Evolutionary conservation across 2,888 invertebrate species (phyloP).

Genomic region (Phyllotreta striolata): DNA sequence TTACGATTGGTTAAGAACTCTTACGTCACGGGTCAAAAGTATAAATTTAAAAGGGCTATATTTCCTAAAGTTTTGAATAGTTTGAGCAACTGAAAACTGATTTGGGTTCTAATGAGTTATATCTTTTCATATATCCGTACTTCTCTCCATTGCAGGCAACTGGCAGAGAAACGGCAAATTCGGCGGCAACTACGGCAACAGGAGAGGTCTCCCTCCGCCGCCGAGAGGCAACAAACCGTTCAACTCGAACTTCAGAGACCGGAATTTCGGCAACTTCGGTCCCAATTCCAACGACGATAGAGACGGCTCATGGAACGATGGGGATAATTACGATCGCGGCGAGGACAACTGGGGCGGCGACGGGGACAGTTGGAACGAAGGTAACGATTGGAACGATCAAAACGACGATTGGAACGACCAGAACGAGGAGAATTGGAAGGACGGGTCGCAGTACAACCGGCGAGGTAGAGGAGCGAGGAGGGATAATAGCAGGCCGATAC

Average conservation of each 20-base stretch:
- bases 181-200: slow-evolving; percentile 40
- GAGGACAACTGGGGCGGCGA: slow-evolving; percentile 25
- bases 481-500: slow-evolving; percentile 9
- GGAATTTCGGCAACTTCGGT: slow-evolving; percentile 24
- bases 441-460: slow-evolving; percentile 15
- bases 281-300: slow-evolving; percentile 5
- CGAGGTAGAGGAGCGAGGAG: slow-evolving; percentile 23
- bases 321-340: slow-evolving; percentile 22
- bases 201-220: slow-evolving; percentile 30
- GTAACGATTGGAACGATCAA: slow-evolving; percentile 24
- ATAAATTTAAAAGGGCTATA: too few relatives aligned
- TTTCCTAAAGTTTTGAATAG: too few relatives aligned
- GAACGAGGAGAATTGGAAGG: slow-evolving; percentile 26
- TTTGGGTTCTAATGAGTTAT: too few relatives aligned
- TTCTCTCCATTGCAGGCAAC: too few relatives aligned
- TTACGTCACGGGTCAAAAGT: too few relatives aligned
- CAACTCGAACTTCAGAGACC: slow-evolving; percentile 32
- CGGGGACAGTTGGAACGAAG: slow-evolving; percentile 12
- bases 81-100: too few relatives aligned
- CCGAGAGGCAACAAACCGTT: slow-evolving; percentile 12
- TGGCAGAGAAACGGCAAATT: slow-evolving; percentile 60
- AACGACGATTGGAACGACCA: slow-evolving; percentile 27
- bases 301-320: slow-evolving; percentile 16
- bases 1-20: too few relatives aligned
- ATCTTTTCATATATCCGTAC: too few relatives aligned